Evolutionary conservation across 1,140 invertebrate species (phyloP), one percentile per base, ranked within the genome.

Genomic region (Brachionus asplanchnoidis): DNA sequence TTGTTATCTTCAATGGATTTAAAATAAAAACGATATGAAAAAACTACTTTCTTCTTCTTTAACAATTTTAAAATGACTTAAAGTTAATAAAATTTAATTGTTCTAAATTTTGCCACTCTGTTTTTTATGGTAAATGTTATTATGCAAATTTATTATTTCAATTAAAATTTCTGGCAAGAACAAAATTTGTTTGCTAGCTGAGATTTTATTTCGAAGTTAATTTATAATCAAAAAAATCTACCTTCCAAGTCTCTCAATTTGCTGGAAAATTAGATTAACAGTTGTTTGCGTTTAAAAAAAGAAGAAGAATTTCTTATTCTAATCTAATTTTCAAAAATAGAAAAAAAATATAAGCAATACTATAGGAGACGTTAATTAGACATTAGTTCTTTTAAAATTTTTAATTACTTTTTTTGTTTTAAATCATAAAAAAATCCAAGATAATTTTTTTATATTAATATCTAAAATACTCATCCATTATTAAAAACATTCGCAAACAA

Each of bases 21-120:
- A 60, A 60, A 60, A 60, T 60, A 60, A 60, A 60, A 60, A 60
- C 53, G 53, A 60, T 60, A 60, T 60, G 53, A 60, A 60, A 60
- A 60, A 60, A 60, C 26, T 5, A 23, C 20, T 60, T 20, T 60
- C 32, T 36, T 60, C 32, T 36, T 36, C 32, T 36, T 36, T 36
- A 36, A 36, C 32, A 36, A 7, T 36, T 36, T 36, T 7, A 36
- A 36, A 0, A 36, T 36, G 32, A 36, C 5, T 7, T 36, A 6
- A 36, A 36, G 32, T 36, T 36, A 36, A 36, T 36, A 50, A 46
- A 50, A 14, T 50, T 50, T n/a, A 50, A 50, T 53, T 53, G 3
- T 53, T 53, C 4, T 17, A 36, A 36, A 36, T 36, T 36, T 36
- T 36, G 32, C 32, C 32, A 36, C 32, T 36, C 32, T 36, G 32